Conservation (phyloP, 2,797 vertebrate species). For the Enteromius mattozi region DNA sequence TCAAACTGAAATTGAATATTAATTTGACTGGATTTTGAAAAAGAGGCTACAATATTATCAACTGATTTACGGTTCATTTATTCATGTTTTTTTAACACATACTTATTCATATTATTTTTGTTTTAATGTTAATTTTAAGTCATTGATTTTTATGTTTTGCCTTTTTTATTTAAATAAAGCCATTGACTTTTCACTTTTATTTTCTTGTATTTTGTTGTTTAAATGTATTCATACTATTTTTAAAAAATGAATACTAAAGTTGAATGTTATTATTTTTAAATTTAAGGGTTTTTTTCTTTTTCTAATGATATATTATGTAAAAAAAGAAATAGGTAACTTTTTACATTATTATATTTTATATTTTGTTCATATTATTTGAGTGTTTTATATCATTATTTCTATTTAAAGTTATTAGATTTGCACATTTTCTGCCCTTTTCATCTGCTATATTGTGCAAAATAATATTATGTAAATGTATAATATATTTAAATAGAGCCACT, state of each 20-base stretch:
- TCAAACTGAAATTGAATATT: slow-evolving; percentile 3
- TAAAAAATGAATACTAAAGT: no score
- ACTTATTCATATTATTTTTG: background rate
- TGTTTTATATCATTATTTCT: background rate
- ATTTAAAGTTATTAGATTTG: background rate
- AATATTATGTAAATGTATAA: background rate
- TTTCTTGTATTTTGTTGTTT: background rate
- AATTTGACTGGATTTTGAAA: background rate
- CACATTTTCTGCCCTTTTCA: background rate
- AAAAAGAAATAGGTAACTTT: background rate
- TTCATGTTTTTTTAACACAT: background rate
- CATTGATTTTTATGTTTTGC: background rate
- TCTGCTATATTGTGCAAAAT: background rate
- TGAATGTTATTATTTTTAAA: background rate
- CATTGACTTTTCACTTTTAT: background rate
- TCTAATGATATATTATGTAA: background rate
- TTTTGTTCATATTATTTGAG: background rate
- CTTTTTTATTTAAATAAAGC: background rate
- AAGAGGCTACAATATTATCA: background rate
- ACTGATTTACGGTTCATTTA: background rate
- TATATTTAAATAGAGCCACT: no score
- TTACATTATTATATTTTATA: background rate
- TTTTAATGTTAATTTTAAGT: background rate
- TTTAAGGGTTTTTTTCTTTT: background rate
- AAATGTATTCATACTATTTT: background rate